phyloP scores from a whole-genome alignment of 2,888 invertebrate species.

The Harpalus rubripes region DNA sequence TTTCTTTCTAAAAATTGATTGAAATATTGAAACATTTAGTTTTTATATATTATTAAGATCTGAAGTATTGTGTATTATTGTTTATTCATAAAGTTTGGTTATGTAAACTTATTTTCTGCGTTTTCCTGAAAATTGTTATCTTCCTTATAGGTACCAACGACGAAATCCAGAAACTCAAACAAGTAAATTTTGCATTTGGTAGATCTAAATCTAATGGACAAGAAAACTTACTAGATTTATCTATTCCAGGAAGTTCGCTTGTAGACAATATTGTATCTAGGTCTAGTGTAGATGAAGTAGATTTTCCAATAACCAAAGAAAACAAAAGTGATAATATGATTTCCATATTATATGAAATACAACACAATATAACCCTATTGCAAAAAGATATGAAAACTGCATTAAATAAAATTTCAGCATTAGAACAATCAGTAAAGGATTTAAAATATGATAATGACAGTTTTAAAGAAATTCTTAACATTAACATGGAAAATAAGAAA shows the following conservation, averaged over 20 bases:
- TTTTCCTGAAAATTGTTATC: not conserved
- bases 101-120: not conserved
- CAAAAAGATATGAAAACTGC: slow-evolving; percentile 40
- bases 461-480: slow-evolving; percentile 40
- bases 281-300: slow-evolving; percentile 8
- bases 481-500: not conserved
- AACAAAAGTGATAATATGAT: not conserved
- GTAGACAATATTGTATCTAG: not conserved
- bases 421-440: slow-evolving; percentile 48
- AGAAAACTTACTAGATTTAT: slow-evolving; percentile 17
- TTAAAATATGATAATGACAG: slow-evolving; percentile 54
- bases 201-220: slow-evolving; percentile 28
- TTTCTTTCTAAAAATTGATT: too few relatives aligned
- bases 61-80: slow-evolving; percentile 3
- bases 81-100: not conserved
- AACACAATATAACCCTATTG: not conserved
- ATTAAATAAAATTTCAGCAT: slow-evolving; percentile 10
- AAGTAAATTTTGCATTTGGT: slow-evolving; percentile 44
- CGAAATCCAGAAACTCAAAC: slow-evolving; percentile 31
- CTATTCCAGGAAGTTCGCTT: slow-evolving; percentile 34
- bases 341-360: not conserved
- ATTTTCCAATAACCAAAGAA: not conserved
- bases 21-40: too few relatives aligned
- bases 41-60: too few relatives aligned
- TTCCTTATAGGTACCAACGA: slow-evolving; percentile 51